Evolutionary conservation across 2,888 invertebrate species (phyloP), one percentile per base, ranked within the genome.

Genomic region (Synergus umbraculus): DNA sequence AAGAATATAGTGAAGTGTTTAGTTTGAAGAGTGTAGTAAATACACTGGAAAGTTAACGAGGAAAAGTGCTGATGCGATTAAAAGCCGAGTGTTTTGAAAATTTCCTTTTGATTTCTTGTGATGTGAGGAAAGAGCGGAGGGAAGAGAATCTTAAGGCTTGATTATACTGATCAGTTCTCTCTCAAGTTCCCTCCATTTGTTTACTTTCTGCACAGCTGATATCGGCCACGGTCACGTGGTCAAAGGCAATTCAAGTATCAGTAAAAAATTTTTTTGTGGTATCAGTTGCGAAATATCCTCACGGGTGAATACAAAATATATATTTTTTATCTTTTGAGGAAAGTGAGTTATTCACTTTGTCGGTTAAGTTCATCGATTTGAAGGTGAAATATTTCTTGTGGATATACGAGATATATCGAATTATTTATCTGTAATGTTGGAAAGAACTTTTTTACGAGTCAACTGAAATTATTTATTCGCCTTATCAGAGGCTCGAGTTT

Each of bases 151-250:
- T 29, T 41, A 29, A 37, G 41, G 64, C 64, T 65, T 65, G n/a
- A 37, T 65, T 41, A 29, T 2, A 29, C 22, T 29, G 1, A 29
- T 1, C 22, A 29, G 22, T 65, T 65, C 7, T 37, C 41, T 65
- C 64, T 13, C 1, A 37, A 37, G 37, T 65, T 65, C 8, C 15
- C 37, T 41, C 64, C 15, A 65, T 65, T 65, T 65, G 64, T 65
- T 65, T 65, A 65, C 64, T 41, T 41, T 65, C 58, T 65, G 64
- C 64, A 13, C 64, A 65, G 64, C 64, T 65, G 64, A 65, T 65
- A 37, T n/a, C 64, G 64, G 1, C 7, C 64, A 41, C 37, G 64
- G 41, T 65, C 64, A 65, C 64, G 64, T 65, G 64, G 64, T n/a
- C 41, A 2, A 65, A 65, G 64, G 64, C 41, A 15, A 13, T 65